Conservation (phyloP, 2,797 vertebrate genomes). For the Enteromius radiatus region DNA sequence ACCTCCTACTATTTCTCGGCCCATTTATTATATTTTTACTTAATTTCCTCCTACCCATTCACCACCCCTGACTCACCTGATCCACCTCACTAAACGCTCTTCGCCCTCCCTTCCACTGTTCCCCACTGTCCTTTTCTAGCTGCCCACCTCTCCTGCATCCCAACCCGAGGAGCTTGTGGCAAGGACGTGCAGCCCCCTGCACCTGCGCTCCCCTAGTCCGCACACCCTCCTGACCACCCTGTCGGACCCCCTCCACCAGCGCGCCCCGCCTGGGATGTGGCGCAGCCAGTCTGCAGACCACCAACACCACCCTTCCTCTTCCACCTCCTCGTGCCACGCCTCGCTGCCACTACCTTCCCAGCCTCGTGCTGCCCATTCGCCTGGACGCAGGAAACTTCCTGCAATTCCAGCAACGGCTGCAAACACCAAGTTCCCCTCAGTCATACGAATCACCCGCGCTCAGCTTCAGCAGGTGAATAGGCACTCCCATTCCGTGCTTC, state of each 20-base stretch:
- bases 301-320: conserved; percentile 68
- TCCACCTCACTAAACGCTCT: conserved; percentile 39
- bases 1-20: background rate
- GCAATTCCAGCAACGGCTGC: conserved; percentile 84
- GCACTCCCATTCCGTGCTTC: conserved; percentile 41
- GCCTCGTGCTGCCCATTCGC: conserved; percentile 74
- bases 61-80: conserved; percentile 44
- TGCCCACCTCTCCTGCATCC: conserved; percentile 88
- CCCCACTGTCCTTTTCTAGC: conserved; percentile 78
- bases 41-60: conserved; percentile 49
- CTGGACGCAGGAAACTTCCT: conserved; percentile 88
- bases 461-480: conserved; percentile 92
- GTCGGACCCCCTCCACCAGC: conserved; percentile 84
- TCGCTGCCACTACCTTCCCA: conserved; percentile 66
- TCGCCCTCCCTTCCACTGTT: conserved; percentile 49
- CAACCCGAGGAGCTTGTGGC: conserved; percentile 81
- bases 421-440: conserved; percentile 87
- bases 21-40: conserved; percentile 17
- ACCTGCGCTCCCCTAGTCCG: conserved; percentile 86
- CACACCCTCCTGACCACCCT: conserved; percentile 82
- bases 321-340: conserved; percentile 74
- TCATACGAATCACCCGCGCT: conserved; percentile 92
- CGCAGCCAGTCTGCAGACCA: conserved; percentile 88
- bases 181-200: conserved; percentile 85
- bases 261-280: conserved; percentile 77